Evolutionary conservation across 1,140 invertebrate species (phyloP), one percentile per base, ranked within the genome.

Genomic region (Aethina tumida): DNA sequence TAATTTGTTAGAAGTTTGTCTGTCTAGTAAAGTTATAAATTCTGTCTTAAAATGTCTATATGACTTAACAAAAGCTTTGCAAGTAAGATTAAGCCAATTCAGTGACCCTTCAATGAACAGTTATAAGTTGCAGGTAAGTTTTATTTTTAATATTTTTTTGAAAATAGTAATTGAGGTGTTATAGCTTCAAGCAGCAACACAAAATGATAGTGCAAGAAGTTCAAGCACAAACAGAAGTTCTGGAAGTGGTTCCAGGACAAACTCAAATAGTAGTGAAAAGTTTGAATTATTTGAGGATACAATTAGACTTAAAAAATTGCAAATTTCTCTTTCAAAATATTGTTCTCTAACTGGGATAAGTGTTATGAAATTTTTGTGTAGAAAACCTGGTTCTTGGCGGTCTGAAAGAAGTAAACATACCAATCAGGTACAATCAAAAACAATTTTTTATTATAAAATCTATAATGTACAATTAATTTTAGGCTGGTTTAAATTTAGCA

Each of bases 71-170:
- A 56, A 62, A 29, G 59, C 57, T 1, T 34, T 72, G 13, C 54
- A 60, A 27, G 54, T 56, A 40, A 47, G 69, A 40, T 64, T 71
- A 46, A 55, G 63, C 39, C 68, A 69, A 45, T 69, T 64, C 21
- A 65, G 60, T 42, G 68, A 71, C 56, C 66, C 69, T 9, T 59
- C 56, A 32, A 56, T 67, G 14, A 60, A 59, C 35, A 70, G 67
- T 55, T 60, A 61, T 38, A 67, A 63, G 34, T 31, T 16, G 13
- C 31, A 34, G 14, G 50, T 38, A 39, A 18, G 34, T 36, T 16
- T 20, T 19, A 28, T 8, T 22, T 27, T 29, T 34, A n/a, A n/a
- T n/a, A n/a, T n/a, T n/a, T n/a, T n/a, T n/a, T n/a, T n/a, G n/a
- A n/a, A n/a, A n/a, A n/a, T n/a, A n/a, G n/a, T n/a, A n/a, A n/a